These are phyloP conservation scores for Botia almorhae DNA, from an alignment of 2,797 vertebrate species.

Conservation along the genomic window DNA sequence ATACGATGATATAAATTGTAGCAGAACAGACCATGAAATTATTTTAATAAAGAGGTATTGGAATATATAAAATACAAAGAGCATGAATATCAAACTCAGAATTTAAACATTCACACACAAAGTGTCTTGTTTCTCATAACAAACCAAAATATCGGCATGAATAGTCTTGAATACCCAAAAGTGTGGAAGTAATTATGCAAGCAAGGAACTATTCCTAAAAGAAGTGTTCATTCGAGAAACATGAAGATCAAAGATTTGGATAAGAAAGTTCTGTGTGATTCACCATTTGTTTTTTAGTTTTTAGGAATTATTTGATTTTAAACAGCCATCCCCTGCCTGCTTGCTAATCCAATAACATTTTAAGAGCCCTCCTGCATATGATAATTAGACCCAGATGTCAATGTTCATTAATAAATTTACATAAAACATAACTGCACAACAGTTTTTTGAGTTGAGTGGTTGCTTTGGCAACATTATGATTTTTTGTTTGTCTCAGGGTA, in stretches of 20 bases:
- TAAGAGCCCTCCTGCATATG: conserved; percentile 16
- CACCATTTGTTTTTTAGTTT: background rate
- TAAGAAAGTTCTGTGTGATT: background rate
- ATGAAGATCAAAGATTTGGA: background rate
- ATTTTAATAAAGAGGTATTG: background rate
- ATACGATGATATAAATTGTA: background rate
- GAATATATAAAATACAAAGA: too few species aligned
- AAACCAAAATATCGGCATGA: background rate
- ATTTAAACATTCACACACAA: background rate
- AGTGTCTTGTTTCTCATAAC: background rate
- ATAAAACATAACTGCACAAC: conserved; percentile 24
- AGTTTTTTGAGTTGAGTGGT: conserved; percentile 31
- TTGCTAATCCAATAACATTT: background rate
- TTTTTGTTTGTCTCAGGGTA: conserved; percentile 49
- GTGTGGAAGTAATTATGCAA: background rate
- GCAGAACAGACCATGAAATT: background rate
- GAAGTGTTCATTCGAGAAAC: background rate
- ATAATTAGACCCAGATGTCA: conserved; percentile 35
- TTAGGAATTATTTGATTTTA: background rate
- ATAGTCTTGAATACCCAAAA: background rate
- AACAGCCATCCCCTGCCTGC: background rate
- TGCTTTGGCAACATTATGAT: conserved; percentile 50
- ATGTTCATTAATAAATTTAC: conserved; percentile 20
- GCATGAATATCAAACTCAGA: too few species aligned
- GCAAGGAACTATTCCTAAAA: background rate